Percentiles rank a stretch among this genome's conserved stretches.
phyloP scores from a whole-genome alignment of 2,888 invertebrate species.

The Tryphoninae sp. region DNA sequence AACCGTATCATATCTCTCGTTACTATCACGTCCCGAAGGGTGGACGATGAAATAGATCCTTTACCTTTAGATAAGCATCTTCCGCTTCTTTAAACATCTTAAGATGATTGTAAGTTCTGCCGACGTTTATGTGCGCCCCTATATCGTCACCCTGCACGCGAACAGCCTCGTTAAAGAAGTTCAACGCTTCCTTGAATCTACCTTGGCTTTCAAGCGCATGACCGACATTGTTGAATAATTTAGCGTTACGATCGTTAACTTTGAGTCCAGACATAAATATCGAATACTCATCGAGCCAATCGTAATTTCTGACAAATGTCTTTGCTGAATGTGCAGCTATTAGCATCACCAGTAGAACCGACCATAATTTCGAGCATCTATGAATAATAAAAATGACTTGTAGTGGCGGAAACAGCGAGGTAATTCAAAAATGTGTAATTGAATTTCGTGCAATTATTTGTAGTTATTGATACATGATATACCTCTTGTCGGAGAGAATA shows the following conservation, averaged over 20 bases:
- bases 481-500: slow-evolving; percentile 85
- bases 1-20: neutral
- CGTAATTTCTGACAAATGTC: slow-evolving; percentile 93
- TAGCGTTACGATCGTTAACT: slow-evolving; percentile 95
- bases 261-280: slow-evolving; percentile 95
- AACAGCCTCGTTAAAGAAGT: slow-evolving; percentile 96
- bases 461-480: slow-evolving; percentile 40
- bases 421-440: neutral
- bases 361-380: slow-evolving; percentile 85
- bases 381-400: slow-evolving; percentile 27
- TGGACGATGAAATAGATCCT: slow-evolving; percentile 9
- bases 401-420: too few species aligned
- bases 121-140: slow-evolving; percentile 98
- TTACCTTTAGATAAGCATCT: slow-evolving; percentile 91
- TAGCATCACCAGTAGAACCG: slow-evolving; percentile 86
- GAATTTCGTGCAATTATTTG: neutral
- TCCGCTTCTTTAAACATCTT: slow-evolving; percentile 95
- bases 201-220: slow-evolving; percentile 94
- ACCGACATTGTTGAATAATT: slow-evolving; percentile 98
- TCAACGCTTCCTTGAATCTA: slow-evolving; percentile 88
- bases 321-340: slow-evolving; percentile 91
- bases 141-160: slow-evolving; percentile 97
- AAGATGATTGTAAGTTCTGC: slow-evolving; percentile 95
- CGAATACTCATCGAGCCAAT: slow-evolving; percentile 96
- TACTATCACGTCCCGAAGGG: neutral